Percentiles rank a stretch among this genome's conserved stretches.
Evolutionary conservation across 2,113 vertebrate species (phyloP).

Genomic region (Astur gentilis): DNA sequence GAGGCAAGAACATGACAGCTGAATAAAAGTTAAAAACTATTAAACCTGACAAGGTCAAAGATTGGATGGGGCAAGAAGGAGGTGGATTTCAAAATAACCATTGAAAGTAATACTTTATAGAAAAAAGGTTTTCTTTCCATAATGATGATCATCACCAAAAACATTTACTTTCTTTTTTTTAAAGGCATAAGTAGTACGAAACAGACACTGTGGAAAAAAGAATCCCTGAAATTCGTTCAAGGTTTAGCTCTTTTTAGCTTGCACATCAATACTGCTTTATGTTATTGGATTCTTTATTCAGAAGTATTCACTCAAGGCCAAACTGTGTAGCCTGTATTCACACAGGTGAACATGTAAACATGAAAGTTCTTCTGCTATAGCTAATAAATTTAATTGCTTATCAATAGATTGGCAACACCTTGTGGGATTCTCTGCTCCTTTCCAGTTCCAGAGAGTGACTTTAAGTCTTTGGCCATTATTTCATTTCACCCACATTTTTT

Average conservation of each 20-base stretch:
- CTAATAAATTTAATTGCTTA: not conserved
- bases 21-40: constrained; percentile 28
- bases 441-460: not conserved
- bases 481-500: not conserved
- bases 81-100: not conserved
- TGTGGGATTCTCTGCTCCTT: not conserved
- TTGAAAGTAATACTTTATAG: not conserved
- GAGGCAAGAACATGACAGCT: not conserved
- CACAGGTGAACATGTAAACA: not conserved
- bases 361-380: not conserved
- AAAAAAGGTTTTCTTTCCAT: not conserved
- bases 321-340: not conserved
- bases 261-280: not conserved
- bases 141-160: not conserved
- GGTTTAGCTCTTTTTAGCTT: not conserved
- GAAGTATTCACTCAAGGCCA: not conserved
- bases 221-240: not conserved
- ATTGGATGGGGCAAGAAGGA: not conserved
- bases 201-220: not conserved
- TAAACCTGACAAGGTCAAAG: constrained; percentile 26
- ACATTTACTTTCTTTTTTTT: not conserved
- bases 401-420: not conserved
- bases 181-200: not conserved
- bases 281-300: not conserved
- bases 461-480: not conserved